Evolutionary conservation across 2,797 vertebrate species (phyloP), one percentile per base, ranked within the genome.

Genomic region (Ataeniobius toweri): DNA sequence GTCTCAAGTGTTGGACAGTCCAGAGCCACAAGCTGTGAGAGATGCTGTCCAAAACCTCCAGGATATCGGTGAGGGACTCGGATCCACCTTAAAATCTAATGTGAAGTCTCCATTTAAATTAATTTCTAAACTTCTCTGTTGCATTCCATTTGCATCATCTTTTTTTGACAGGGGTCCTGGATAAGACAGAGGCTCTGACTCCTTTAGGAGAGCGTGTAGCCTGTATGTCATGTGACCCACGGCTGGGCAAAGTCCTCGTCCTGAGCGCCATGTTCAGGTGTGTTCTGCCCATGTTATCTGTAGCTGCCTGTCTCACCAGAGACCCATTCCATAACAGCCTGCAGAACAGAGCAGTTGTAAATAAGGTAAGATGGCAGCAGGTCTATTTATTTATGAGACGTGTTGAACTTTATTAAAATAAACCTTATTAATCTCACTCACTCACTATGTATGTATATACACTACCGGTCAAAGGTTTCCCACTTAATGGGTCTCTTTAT

Each of bases 321-420:
- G 98, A 99, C 85, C 98, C 97, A 0, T 99, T 99, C 92, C 89
- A 95, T 90, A 98, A 98, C 94, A 98, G 97, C 93, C 85, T 98
- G 83, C 96, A 97, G 89, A 98, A 99, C 93, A 94, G 98, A 0
- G 90, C 96, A 0, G 93, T 94, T 41, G 95, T 99, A 84, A 92
- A 82, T 77, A 95, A 97, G 97, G 98, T 99, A 83, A 91, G 95
- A 20, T 63, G 4, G 14, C 24, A 0, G 6, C 22, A 46, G 39
- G 31, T 22, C 26, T 36, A 36, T 36, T 36, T 36, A 36, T 36
- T 36, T 36, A 36, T 36, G 36, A 36, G 36, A 36, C 3, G 3
- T 36, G 36, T 36, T 36, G 4, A 36, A 36, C 3, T 36, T 36
- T 36, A 36, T 36, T 36, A 36, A 4, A 36, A 36, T 36, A 36